phyloP scores from a whole-genome alignment of 2,797 vertebrate species.

The Carapus acus region DNA sequence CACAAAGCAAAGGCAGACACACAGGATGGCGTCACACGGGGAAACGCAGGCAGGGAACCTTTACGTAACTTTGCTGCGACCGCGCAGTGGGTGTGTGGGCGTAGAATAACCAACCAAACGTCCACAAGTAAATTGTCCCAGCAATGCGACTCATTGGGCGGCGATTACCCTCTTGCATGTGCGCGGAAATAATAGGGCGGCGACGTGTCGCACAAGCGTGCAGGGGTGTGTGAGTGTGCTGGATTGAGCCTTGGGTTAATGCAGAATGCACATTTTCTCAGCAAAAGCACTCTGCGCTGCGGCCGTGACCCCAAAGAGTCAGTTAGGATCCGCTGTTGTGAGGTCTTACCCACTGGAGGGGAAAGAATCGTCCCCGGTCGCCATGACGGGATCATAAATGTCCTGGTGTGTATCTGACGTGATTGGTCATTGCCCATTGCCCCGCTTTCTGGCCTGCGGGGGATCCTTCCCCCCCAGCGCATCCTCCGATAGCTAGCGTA shows the following conservation, averaged over 20 bases:
- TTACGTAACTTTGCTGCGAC: no score
- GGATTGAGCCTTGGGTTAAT: constrained; percentile 27
- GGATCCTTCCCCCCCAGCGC: constrained; percentile 35
- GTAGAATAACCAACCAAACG: no score
- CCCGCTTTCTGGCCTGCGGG: constrained; percentile 52
- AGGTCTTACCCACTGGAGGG: constrained; percentile 58
- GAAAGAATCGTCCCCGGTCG: constrained; percentile 53
- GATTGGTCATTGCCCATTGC: constrained; percentile 64
- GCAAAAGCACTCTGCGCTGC: constrained; percentile 25
- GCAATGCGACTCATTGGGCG: no score
- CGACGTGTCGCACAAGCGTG: not conserved
- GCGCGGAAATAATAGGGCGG: no score
- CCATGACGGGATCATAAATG: constrained; percentile 49
- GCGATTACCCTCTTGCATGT: no score
- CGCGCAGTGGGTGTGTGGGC: no score
- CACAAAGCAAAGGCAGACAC: not conserved
- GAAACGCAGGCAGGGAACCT: not conserved
- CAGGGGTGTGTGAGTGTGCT: constrained; percentile 13
- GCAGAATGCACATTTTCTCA: constrained; percentile 38
- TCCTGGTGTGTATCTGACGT: constrained; percentile 57
- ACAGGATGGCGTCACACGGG: not conserved
- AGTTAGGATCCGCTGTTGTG: constrained; percentile 56
- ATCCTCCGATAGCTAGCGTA: constrained; percentile 50
- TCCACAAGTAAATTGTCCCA: no score
- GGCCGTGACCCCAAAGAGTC: constrained; percentile 70